phyloP scores from a whole-genome alignment of 2,888 invertebrate species.

The Carabus problematicus region DNA sequence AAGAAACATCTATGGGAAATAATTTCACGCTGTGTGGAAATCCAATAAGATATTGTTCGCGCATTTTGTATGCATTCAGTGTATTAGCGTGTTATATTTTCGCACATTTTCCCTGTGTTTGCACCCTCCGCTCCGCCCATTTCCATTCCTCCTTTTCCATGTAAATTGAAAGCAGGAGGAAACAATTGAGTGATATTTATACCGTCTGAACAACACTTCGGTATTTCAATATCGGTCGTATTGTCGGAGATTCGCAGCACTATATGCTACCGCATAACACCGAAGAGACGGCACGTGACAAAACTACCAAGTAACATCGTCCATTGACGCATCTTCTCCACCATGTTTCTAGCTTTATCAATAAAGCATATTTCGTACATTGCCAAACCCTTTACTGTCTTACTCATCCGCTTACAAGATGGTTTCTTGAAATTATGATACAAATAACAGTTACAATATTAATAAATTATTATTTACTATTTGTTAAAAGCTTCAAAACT shows the following conservation, averaged over 20 bases:
- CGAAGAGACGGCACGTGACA: slow-evolving; percentile 7
- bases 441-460: too few species aligned
- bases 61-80: too few species aligned
- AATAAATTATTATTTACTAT: too few species aligned
- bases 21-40: too few species aligned
- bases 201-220: slow-evolving; percentile 31
- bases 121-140: slow-evolving; percentile 8
- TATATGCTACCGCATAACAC: not conserved
- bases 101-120: slow-evolving; percentile 2
- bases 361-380: slow-evolving; percentile 28
- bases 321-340: slow-evolving; percentile 17
- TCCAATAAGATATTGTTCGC: too few species aligned
- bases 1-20: too few species aligned
- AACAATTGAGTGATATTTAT: slow-evolving; percentile 37
- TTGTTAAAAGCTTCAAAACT: too few species aligned
- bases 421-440: slow-evolving; percentile 16
- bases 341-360: slow-evolving; percentile 35
- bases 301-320: slow-evolving; percentile 5
- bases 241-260: slow-evolving; percentile 5
- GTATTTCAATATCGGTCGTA: slow-evolving; percentile 31
- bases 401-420: not conserved
- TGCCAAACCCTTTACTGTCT: too few species aligned
- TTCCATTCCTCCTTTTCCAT: slow-evolving; percentile 30
- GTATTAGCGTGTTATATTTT: not conserved
- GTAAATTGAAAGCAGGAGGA: slow-evolving; percentile 32